These are phyloP conservation scores for Apotomis capreana DNA, from an alignment of 2,888 invertebrate genomes.

Conservation along the genomic window DNA sequence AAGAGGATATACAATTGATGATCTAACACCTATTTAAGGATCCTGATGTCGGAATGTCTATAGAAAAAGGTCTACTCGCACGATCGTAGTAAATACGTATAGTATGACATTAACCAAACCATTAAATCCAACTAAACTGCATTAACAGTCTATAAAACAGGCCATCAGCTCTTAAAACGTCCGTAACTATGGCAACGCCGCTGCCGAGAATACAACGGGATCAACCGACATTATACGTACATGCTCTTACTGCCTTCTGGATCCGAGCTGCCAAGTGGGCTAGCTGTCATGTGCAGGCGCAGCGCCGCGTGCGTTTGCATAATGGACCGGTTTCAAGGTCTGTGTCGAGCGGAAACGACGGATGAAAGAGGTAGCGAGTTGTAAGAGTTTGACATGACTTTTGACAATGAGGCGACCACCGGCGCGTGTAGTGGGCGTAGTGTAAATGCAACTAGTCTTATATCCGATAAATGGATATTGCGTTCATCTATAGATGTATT, in stretches of 20 bases:
- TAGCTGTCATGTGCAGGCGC: conserved; percentile 18
- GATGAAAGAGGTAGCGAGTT: background rate
- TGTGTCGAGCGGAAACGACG: conserved; percentile 34
- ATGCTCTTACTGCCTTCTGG: background rate
- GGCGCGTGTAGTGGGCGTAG: background rate
- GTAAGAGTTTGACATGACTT: background rate
- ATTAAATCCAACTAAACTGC: background rate
- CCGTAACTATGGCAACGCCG: background rate
- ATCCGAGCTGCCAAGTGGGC: conserved; percentile 10
- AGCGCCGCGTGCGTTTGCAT: conserved; percentile 45
- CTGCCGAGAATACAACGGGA: background rate
- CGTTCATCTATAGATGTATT: no score
- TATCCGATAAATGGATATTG: background rate
- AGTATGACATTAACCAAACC: no score
- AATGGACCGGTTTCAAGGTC: conserved; percentile 40
- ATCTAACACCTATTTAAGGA: no score
- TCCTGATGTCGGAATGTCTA: no score
- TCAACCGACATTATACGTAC: background rate
- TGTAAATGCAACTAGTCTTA: background rate
- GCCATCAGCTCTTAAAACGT: background rate
- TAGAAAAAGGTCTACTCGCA: no score
- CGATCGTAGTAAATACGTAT: no score
- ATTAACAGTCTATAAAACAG: background rate
- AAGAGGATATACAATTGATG: no score
- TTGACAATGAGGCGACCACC: background rate